Percentiles rank a stretch among this genome's conserved stretches.
phyloP scores from a whole-genome alignment of 2,113 vertebrate species.

The Myxocyprinus asiaticus region DNA sequence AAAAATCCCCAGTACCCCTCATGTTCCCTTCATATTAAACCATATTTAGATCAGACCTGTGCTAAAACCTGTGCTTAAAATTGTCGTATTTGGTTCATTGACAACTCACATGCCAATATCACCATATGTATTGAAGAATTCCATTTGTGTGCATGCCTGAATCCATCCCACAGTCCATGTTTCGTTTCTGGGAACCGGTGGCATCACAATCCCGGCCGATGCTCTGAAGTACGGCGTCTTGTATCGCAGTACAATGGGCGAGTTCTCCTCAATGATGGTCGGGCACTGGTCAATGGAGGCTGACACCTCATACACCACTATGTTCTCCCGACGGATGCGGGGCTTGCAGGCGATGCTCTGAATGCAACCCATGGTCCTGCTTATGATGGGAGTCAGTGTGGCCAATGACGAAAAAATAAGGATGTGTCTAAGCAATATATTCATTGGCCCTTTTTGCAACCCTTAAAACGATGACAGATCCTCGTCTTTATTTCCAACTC shows the following conservation, averaged over 20 bases:
- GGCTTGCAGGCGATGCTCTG: slow-evolving; percentile 88
- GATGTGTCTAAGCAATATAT: slow-evolving; percentile 66
- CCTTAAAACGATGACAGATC: slow-evolving; percentile 65
- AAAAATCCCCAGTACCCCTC: too few relatives aligned
- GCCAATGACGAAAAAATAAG: slow-evolving; percentile 68
- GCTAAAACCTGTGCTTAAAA: too few relatives aligned
- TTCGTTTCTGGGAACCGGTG: slow-evolving; percentile 83
- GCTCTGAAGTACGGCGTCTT: slow-evolving; percentile 89
- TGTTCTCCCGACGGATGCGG: slow-evolving; percentile 84
- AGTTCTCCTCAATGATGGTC: slow-evolving; percentile 86
- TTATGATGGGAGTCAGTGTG: slow-evolving; percentile 68
- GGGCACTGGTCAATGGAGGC: slow-evolving; percentile 86
- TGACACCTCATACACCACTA: slow-evolving; percentile 86
- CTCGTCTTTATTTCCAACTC: slow-evolving; percentile 60
- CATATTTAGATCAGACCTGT: too few relatives aligned
- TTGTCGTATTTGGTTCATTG: not conserved
- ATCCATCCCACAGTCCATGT: slow-evolving; percentile 91
- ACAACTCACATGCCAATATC: slow-evolving; percentile 81
- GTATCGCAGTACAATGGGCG: slow-evolving; percentile 88
- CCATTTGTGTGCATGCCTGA: slow-evolving; percentile 91
- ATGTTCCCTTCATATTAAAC: too few relatives aligned
- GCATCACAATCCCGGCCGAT: slow-evolving; percentile 85
- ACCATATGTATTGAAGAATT: slow-evolving; percentile 90
- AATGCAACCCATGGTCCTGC: slow-evolving; percentile 83
- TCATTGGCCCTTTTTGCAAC: slow-evolving; percentile 72